Evolutionary conservation across 1,140 invertebrate species (phyloP).

Genomic region (Aphaenogaster ashmeadi): DNA sequence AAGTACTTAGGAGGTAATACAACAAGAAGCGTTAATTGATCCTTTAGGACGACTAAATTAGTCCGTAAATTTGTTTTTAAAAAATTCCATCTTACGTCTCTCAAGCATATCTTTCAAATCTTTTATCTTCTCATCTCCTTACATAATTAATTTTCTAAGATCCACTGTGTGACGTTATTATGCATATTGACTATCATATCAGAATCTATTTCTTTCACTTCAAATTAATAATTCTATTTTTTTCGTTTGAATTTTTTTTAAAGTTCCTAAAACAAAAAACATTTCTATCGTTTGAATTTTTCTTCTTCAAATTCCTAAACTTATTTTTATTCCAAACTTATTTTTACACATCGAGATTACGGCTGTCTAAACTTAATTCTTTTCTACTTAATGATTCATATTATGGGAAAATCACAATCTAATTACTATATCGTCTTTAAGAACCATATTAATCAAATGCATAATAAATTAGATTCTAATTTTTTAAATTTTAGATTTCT

Average conservation of each 20-base stretch:
- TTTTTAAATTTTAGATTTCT: background rate
- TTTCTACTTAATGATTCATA: background rate
- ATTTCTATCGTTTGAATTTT: no score
- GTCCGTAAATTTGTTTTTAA: constrained; percentile 57
- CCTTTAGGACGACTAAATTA: constrained; percentile 57
- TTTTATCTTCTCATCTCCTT: background rate
- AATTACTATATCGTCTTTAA: background rate
- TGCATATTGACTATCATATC: background rate
- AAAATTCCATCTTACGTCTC: background rate
- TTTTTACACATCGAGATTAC: background rate
- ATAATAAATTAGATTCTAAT: background rate
- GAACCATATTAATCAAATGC: background rate
- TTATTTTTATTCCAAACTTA: background rate
- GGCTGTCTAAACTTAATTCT: background rate
- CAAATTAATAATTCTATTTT: background rate
- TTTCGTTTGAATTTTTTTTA: background rate
- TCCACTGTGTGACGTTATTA: background rate
- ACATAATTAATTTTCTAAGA: background rate
- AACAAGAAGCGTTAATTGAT: constrained; percentile 63
- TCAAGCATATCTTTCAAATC: constrained; percentile 3
- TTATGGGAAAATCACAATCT: background rate
- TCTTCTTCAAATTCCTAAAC: no score
- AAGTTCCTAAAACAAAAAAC: background rate
- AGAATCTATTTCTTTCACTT: background rate
- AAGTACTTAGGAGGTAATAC: constrained; percentile 61